phyloP scores from a whole-genome alignment of 2,113 vertebrate genomes.

The Plecturocebus donacophilus region DNA sequence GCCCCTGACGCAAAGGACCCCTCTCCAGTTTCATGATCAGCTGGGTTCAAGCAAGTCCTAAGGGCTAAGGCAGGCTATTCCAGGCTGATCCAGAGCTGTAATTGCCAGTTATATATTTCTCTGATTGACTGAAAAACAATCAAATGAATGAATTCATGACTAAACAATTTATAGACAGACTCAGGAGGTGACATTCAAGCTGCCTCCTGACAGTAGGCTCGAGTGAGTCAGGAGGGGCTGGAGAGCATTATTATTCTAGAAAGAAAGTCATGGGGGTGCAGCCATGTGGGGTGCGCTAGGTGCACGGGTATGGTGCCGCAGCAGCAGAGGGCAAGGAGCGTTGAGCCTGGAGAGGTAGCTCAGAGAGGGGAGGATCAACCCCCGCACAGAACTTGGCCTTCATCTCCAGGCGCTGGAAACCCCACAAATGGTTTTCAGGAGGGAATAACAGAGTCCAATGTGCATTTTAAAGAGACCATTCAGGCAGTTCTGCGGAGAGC shows the following conservation, averaged over 20 bases:
- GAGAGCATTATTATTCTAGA: not conserved
- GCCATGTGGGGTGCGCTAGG: rapidly evolving
- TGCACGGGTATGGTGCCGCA: not conserved
- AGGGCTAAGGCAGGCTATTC: not conserved
- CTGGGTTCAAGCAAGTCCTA: not conserved
- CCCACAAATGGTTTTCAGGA: not conserved
- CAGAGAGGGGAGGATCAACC: not conserved
- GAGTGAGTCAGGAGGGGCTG: not conserved
- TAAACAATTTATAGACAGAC: not conserved
- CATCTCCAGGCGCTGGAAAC: not conserved
- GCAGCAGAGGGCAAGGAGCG: not conserved
- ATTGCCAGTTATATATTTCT: not conserved
- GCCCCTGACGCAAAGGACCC: not conserved
- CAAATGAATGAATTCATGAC: not conserved
- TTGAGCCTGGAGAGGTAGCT: not conserved
- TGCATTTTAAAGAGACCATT: slow-evolving; percentile 26
- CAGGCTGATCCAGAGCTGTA: not conserved
- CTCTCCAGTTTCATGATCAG: not conserved
- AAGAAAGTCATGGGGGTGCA: not conserved
- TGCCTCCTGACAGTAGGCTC: not conserved
- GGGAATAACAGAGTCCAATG: not conserved
- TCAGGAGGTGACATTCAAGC: not conserved
- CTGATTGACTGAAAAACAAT: not conserved
- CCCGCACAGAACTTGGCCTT: not conserved
- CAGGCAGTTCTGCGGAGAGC: not conserved